These are phyloP conservation scores for Bombycilla garrulus DNA, from an alignment of 2,113 vertebrate species.

Conservation along the genomic window DNA sequence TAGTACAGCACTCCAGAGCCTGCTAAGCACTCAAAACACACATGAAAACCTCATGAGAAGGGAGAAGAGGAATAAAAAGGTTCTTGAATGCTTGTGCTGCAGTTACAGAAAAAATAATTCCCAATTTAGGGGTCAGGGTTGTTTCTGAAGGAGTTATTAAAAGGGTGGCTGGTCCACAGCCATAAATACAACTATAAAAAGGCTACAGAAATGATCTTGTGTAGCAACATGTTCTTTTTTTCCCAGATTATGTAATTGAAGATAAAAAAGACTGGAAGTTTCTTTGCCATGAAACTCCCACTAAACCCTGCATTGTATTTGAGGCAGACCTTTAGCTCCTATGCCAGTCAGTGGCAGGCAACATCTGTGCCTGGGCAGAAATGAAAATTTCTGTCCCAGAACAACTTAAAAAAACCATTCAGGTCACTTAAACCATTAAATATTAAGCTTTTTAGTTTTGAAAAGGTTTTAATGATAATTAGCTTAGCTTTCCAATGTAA, in stretches of 20 bases:
- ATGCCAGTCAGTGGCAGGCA: neutral
- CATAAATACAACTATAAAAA: neutral
- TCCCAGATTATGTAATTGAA: neutral
- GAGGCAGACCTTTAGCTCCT: neutral
- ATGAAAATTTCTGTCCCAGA: neutral
- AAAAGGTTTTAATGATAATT: neutral
- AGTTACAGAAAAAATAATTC: neutral
- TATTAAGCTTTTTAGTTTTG: neutral
- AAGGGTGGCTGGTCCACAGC: neutral
- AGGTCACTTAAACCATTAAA: neutral
- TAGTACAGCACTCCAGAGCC: neutral
- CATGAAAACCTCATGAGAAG: neutral
- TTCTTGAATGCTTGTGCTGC: neutral
- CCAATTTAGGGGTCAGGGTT: neutral
- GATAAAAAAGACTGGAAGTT: neutral
- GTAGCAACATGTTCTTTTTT: neutral
- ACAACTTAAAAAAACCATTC: neutral
- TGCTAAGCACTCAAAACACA: neutral
- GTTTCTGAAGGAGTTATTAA: neutral
- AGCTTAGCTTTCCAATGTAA: constrained; percentile 17
- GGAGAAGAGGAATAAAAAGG: neutral
- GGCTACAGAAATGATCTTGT: neutral
- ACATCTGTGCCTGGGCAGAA: neutral
- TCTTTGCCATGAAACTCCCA: neutral
- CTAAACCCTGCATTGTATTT: neutral